A percentile compares a stretch with the other conserved stretches of the same genome.
These are phyloP conservation scores for Aplodontia rufa DNA, from an alignment of 2,113 vertebrate species.

Conservation along the genomic window DNA sequence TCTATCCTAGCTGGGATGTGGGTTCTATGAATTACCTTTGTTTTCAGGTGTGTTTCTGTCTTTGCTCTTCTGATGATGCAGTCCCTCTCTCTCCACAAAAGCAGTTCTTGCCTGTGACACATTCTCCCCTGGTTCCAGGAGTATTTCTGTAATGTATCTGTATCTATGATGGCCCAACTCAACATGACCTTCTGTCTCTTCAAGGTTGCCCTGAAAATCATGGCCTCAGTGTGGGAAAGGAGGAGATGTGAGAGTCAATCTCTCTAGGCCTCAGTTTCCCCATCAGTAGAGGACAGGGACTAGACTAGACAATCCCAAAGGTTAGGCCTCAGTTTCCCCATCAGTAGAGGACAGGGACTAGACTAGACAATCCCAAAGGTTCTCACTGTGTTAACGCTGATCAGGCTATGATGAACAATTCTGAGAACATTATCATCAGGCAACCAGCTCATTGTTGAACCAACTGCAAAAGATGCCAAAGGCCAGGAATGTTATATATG, in stretches of 20 bases:
- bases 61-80: neutral
- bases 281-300: neutral
- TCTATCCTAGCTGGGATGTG: neutral
- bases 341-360: neutral
- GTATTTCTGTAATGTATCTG: neutral
- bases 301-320: neutral
- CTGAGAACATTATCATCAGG: conserved; percentile 49
- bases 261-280: neutral
- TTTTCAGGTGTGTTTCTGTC: neutral
- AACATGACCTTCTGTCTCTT: neutral
- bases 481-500: conserved; percentile 66
- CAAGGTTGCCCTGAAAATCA: neutral
- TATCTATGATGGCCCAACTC: neutral
- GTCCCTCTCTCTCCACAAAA: neutral
- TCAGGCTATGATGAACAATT: conserved; percentile 58
- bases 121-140: neutral
- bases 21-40: neutral
- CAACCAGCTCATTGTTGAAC: conserved; percentile 68
- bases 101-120: neutral
- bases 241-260: neutral
- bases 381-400: neutral
- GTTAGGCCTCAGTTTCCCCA: neutral
- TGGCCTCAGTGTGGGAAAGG: neutral
- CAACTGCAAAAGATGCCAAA: conserved; percentile 73
- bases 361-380: neutral